Percentiles rank a stretch among this genome's conserved stretches.
These are phyloP conservation scores for Palythoa heliodiscus DNA, from an alignment of 92 coral and sea anemone species.

Conservation along the genomic window DNA sequence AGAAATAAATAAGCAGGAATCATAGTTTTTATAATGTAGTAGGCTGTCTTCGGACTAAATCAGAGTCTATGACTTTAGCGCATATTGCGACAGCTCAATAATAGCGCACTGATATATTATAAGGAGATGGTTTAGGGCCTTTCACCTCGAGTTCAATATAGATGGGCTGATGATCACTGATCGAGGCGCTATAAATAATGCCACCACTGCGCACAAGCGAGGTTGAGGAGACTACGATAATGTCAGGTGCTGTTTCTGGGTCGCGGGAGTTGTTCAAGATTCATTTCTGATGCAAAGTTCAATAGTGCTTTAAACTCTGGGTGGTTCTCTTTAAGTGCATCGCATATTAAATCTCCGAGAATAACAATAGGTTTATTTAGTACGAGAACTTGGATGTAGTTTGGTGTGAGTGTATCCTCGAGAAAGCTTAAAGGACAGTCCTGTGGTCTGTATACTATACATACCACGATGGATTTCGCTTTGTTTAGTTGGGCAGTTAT, in stretches of 20 bases:
- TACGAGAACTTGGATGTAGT: too few relatives aligned
- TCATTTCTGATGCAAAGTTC: too few relatives aligned
- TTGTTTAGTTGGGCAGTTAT: too few relatives aligned
- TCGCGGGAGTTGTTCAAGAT: too few relatives aligned
- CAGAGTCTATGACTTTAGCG: too few relatives aligned
- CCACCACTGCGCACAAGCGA: slow-evolving; percentile 29
- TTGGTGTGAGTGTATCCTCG: background rate
- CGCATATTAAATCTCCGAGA: too few relatives aligned
- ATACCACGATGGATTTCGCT: too few relatives aligned
- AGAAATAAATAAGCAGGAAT: slow-evolving; percentile 15
- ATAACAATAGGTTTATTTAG: too few relatives aligned
- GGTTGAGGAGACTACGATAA: slow-evolving; percentile 25
- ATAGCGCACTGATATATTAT: slow-evolving; percentile 22
- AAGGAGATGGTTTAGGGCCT: slow-evolving; percentile 17
- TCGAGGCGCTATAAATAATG: slow-evolving; percentile 22
- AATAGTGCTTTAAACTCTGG: too few relatives aligned
- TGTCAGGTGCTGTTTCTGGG: slow-evolving; percentile 32
- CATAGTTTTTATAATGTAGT: slow-evolving; percentile 32
- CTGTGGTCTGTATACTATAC: background rate
- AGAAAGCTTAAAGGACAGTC: background rate
- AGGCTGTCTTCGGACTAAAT: too few relatives aligned
- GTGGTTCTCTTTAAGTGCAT: too few relatives aligned
- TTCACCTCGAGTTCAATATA: slow-evolving; percentile 42
- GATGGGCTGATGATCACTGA: slow-evolving; percentile 38
- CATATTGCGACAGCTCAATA: too few relatives aligned